Conservation (phyloP, 2,113 vertebrate species). For the Gymnobelideus leadbeateri region DNA sequence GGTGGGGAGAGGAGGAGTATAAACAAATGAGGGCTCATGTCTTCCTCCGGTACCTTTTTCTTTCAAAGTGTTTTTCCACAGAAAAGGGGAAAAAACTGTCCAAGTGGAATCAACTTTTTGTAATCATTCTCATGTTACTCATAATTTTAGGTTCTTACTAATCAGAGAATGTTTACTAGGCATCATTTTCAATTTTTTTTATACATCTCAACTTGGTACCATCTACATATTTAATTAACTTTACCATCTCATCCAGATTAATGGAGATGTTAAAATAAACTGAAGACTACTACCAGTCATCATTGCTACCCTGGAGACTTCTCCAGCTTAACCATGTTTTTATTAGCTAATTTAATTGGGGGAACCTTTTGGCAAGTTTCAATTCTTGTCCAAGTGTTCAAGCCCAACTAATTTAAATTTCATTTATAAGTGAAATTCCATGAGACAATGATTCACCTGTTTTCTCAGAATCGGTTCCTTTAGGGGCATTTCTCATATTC, state of each 20-base stretch:
- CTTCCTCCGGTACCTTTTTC: background rate
- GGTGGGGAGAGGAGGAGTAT: no score
- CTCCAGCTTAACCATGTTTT: rapidly evolving
- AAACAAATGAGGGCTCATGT: background rate
- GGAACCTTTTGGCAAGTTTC: background rate
- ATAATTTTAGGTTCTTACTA: background rate
- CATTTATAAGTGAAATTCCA: background rate
- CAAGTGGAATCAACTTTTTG: background rate
- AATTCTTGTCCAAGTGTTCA: background rate
- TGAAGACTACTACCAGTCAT: background rate
- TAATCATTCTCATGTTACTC: no score
- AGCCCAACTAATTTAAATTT: background rate
- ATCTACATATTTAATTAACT: background rate
- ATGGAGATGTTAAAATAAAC: background rate
- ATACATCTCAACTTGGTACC: background rate
- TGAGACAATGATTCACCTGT: rapidly evolving
- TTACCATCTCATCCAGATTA: rapidly evolving
- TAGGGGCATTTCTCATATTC: rapidly evolving
- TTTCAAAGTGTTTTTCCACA: background rate
- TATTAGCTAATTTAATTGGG: background rate
- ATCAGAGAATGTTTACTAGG: background rate
- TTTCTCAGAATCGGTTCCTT: background rate
- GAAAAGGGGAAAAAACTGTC: background rate
- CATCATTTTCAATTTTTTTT: background rate
- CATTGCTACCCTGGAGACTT: rapidly evolving